A percentile compares a stretch with the other conserved stretches of the same genome.
phyloP scores from a whole-genome alignment of 2,888 invertebrate species.

The Oligia latruncula region DNA sequence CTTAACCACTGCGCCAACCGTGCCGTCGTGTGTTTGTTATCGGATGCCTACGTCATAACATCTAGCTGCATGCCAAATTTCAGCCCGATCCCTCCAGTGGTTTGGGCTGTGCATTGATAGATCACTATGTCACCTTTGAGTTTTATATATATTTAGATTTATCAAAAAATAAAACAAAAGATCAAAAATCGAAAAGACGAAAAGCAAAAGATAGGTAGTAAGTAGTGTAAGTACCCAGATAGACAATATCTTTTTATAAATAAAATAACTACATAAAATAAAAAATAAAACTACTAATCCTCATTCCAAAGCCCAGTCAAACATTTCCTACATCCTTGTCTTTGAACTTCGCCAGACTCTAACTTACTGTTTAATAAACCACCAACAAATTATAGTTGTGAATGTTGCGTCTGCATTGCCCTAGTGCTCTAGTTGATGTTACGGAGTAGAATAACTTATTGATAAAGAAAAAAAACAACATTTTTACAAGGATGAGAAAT shows the following conservation, averaged over 20 bases:
- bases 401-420: slow-evolving; percentile 57
- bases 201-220: background rate
- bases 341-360: slow-evolving; percentile 71
- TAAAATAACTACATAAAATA: background rate
- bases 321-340: slow-evolving; percentile 68
- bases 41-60: no score
- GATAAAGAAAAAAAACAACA: background rate
- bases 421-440: slow-evolving; percentile 63
- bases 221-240: background rate
- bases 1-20: no score
- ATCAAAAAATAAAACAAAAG: background rate
- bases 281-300: background rate
- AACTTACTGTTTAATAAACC: slow-evolving; percentile 72
- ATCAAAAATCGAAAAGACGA: background rate
- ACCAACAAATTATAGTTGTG: slow-evolving; percentile 70
- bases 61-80: no score
- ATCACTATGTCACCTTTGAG: no score
- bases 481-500: background rate
- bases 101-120: no score
- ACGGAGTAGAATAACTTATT: slow-evolving; percentile 1
- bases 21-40: no score
- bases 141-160: no score
- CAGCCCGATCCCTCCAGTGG: no score
- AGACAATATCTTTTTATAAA: background rate
- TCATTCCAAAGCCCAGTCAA: slow-evolving; percentile 15